Conservation (phyloP, 2,113 vertebrate species). For the Osmerus eperlanus region DNA sequence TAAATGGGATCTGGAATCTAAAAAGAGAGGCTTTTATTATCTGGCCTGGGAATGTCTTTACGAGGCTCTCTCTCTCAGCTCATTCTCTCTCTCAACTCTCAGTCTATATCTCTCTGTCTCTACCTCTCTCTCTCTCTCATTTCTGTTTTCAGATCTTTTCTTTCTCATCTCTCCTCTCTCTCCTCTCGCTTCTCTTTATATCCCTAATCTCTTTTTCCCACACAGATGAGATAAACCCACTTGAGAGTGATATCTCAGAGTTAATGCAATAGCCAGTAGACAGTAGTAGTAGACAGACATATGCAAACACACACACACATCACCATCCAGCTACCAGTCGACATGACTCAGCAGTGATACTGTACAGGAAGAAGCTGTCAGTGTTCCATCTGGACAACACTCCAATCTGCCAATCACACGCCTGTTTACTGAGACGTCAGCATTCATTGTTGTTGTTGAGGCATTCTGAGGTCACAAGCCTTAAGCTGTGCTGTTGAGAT, state of each 20-base stretch:
- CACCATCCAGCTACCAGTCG: slow-evolving; percentile 4
- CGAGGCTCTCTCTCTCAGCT: not conserved
- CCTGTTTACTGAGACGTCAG: not conserved
- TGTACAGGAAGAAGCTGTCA: not conserved
- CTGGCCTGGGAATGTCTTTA: slow-evolving; percentile 22
- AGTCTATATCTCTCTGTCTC: not conserved
- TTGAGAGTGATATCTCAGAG: too few relatives aligned
- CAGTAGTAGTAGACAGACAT: too few relatives aligned
- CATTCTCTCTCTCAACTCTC: not conserved
- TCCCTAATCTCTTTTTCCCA: too few relatives aligned
- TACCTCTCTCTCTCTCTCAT: not conserved
- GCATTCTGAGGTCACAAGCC: not conserved
- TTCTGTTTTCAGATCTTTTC: not conserved
- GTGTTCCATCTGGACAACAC: not conserved
- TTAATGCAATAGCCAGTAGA: too few relatives aligned
- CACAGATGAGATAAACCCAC: too few relatives aligned
- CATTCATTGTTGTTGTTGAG: not conserved
- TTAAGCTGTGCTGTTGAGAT: not conserved
- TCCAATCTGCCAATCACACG: not conserved
- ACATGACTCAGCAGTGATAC: slow-evolving; percentile 12
- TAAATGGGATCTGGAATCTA: slow-evolving; percentile 33
- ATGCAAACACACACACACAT: too few relatives aligned
- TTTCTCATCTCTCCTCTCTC: not conserved
- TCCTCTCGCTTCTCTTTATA: too few relatives aligned
- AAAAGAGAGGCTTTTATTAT: slow-evolving; percentile 43